Conservation (phyloP, 1,140 invertebrate species). For the Pantala flavescens region DNA sequence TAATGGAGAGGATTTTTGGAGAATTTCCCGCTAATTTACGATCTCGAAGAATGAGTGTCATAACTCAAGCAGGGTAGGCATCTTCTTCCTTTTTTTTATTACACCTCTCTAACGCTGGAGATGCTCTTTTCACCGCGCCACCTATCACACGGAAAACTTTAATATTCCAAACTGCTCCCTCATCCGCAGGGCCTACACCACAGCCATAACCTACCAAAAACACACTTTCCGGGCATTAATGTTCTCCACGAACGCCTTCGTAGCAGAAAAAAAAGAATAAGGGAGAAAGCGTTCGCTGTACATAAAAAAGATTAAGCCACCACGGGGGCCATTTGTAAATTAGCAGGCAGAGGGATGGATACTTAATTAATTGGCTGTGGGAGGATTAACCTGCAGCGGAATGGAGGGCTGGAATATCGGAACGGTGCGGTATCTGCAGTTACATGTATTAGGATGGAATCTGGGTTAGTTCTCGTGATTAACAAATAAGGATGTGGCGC, state of each 20-base stretch:
- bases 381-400: background rate
- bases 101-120: background rate
- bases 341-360: background rate
- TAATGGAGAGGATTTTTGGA: background rate
- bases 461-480: too few relatives aligned
- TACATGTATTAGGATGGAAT: too few relatives aligned
- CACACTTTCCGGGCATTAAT: constrained; percentile 2
- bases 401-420: background rate
- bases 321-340: constrained; percentile 8
- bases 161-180: background rate
- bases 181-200: background rate
- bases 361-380: background rate
- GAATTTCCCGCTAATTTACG: background rate
- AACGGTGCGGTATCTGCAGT: background rate
- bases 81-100: background rate
- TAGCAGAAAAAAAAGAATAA: background rate
- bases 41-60: background rate
- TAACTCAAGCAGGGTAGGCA: background rate
- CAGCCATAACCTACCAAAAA: constrained; percentile 9
- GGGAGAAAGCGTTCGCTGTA: background rate
- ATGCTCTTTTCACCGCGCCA: background rate
- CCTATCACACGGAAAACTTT: constrained; percentile 6
- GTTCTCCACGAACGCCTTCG: background rate
- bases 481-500: too few relatives aligned
- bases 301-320: background rate